Percentiles rank a stretch among this genome's conserved stretches.
Evolutionary conservation across 2,888 invertebrate species (phyloP).

Genomic region (Agrotis clavis): DNA sequence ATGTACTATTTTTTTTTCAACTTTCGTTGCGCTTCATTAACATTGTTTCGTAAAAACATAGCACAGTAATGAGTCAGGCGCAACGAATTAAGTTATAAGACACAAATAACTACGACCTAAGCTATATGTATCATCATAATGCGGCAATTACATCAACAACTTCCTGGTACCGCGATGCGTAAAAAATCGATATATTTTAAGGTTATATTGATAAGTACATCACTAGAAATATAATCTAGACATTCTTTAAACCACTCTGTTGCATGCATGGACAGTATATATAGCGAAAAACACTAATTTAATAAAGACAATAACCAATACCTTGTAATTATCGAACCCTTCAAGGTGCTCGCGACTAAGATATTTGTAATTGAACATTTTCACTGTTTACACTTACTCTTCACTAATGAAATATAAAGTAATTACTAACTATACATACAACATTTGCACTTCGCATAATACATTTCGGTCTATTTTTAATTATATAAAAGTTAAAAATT

Average conservation of each 20-base stretch:
- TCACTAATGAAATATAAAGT: constrained; percentile 34
- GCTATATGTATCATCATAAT: constrained; percentile 43
- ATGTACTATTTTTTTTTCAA: constrained; percentile 16
- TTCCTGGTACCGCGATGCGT: constrained; percentile 67
- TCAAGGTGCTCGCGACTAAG: constrained; percentile 95
- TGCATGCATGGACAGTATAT: not conserved
- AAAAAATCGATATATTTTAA: constrained; percentile 75
- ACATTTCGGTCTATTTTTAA: constrained; percentile 55
- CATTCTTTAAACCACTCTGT: not conserved
- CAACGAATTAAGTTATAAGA: constrained; percentile 20
- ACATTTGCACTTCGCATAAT: constrained; percentile 46
- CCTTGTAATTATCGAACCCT: constrained; percentile 99
- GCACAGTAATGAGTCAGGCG: constrained; percentile 25
- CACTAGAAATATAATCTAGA: not conserved
- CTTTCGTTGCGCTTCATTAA: constrained; percentile 8
- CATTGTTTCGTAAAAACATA: constrained; percentile 26
- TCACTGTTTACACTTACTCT: constrained; percentile 67
- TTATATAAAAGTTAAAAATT: constrained; percentile 44
- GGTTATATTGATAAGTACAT: constrained; percentile 69
- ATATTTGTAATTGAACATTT: constrained; percentile 94
- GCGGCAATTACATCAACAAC: constrained; percentile 31
- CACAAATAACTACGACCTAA: constrained; percentile 37
- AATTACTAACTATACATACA: constrained; percentile 29
- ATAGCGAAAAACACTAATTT: constrained; percentile 49
- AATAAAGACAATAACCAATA: constrained; percentile 64